phyloP scores from a whole-genome alignment of 2,888 invertebrate genomes.

The Andrena chrysosceles region DNA sequence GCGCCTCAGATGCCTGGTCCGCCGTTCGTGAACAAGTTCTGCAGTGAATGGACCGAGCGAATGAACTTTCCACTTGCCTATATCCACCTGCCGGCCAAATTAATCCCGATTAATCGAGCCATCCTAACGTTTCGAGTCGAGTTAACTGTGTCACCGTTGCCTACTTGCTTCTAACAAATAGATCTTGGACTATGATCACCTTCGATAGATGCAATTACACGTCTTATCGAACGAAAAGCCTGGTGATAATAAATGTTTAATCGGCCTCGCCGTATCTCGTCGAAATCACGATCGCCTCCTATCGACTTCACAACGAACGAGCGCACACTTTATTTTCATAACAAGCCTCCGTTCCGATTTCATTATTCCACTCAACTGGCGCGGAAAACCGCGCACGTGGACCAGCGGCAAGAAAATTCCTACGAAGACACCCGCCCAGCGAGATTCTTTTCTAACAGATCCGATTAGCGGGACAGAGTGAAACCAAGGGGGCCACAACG shows the following conservation, averaged over 20 bases:
- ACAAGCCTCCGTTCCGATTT: not conserved
- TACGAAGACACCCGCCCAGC: not conserved
- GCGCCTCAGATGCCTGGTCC: constrained; percentile 66
- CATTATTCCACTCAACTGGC: not conserved
- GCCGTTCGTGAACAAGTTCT: constrained; percentile 67
- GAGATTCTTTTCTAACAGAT: not conserved
- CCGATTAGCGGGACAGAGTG: not conserved
- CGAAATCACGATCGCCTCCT: constrained; percentile 19
- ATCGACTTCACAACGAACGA: not conserved
- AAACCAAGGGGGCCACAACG: not conserved
- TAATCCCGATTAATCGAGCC: constrained; percentile 42
- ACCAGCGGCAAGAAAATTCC: not conserved
- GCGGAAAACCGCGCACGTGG: not conserved
- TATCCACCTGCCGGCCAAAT: constrained; percentile 35
- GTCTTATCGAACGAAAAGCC: constrained; percentile 14
- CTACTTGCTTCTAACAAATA: not conserved
- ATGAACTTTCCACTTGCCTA: constrained; percentile 66
- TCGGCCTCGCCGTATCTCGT: not conserved
- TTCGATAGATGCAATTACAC: not conserved
- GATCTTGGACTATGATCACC: not conserved
- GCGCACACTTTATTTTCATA: not conserved
- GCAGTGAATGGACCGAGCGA: constrained; percentile 70
- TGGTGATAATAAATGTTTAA: constrained; percentile 13
- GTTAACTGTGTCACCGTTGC: too few species aligned
- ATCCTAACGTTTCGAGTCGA: not conserved